phyloP scores from a whole-genome alignment of 1,140 invertebrate genomes.

The Ridgeia piscesae region DNA sequence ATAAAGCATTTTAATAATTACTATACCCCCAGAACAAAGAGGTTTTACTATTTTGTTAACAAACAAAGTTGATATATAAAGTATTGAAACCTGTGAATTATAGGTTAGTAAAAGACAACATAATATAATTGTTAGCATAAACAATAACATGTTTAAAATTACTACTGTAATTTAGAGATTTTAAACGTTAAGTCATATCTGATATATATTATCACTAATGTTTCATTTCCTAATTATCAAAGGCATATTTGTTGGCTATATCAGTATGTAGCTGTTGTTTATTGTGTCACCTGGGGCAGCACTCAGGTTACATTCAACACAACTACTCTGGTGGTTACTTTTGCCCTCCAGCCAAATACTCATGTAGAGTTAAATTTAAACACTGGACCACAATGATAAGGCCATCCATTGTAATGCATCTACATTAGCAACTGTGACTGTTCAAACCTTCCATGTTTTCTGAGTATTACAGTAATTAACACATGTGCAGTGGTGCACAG shows the following conservation, averaged over 20 bases:
- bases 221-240: not conserved
- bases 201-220: not conserved
- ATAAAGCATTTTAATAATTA: not conserved
- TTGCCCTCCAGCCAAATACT: not conserved
- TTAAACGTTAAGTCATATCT: no score
- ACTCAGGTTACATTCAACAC: not conserved
- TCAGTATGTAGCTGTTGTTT: not conserved
- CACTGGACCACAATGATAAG: not conserved
- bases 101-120: no score
- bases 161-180: no score
- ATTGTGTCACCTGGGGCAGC: not conserved
- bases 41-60: no score
- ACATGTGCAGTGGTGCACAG: no score
- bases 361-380: not conserved
- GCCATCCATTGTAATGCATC: not conserved
- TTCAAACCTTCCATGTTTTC: not conserved
- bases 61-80: not conserved
- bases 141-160: no score
- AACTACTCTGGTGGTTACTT: not conserved
- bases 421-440: not conserved
- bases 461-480: not conserved
- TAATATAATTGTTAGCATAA: no score
- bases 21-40: no score
- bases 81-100: not conserved
- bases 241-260: not conserved